A percentile compares a stretch with the other conserved stretches of the same genome.
These are phyloP conservation scores for Arremon aurantiirostris DNA, from an alignment of 2,797 vertebrate genomes.

Conservation along the genomic window DNA sequence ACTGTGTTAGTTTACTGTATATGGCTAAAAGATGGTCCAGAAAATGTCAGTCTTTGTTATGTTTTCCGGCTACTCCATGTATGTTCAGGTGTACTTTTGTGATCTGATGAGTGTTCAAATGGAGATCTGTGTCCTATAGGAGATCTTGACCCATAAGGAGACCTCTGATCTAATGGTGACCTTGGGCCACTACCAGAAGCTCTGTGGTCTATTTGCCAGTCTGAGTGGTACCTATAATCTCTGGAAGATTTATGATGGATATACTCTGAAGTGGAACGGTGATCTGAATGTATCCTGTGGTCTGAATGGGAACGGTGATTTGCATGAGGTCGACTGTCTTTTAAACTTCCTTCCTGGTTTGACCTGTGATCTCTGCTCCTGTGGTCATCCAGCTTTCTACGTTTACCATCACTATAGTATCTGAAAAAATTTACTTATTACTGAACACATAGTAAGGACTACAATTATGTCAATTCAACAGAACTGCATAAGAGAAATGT, in stretches of 20 bases:
- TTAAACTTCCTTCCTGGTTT: constrained; percentile 80
- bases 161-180: constrained; percentile 90
- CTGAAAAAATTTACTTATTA: constrained; percentile 60
- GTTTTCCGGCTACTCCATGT: constrained; percentile 95
- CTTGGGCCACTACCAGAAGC: constrained; percentile 86
- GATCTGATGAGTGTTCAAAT: constrained; percentile 93
- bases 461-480: constrained; percentile 3
- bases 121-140: constrained; percentile 89
- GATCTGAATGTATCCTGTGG: constrained; percentile 78
- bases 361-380: constrained; percentile 88
- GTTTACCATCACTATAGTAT: constrained; percentile 88
- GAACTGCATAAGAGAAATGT: not conserved
- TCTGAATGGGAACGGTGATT: constrained; percentile 84
- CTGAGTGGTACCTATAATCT: constrained; percentile 92
- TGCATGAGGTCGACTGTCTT: constrained; percentile 80
- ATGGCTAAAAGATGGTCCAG: constrained; percentile 84
- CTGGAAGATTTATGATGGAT: constrained; percentile 84
- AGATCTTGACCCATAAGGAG: constrained; percentile 89
- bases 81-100: constrained; percentile 95
- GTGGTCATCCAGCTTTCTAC: constrained; percentile 91
- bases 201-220: constrained; percentile 93
- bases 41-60: constrained; percentile 82
- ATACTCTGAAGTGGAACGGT: constrained; percentile 83
- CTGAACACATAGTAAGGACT: constrained; percentile 15
- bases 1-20: constrained; percentile 88